Evolutionary conservation across 2,113 vertebrate genomes (phyloP).

Genomic region (Taxidea taxus): DNA sequence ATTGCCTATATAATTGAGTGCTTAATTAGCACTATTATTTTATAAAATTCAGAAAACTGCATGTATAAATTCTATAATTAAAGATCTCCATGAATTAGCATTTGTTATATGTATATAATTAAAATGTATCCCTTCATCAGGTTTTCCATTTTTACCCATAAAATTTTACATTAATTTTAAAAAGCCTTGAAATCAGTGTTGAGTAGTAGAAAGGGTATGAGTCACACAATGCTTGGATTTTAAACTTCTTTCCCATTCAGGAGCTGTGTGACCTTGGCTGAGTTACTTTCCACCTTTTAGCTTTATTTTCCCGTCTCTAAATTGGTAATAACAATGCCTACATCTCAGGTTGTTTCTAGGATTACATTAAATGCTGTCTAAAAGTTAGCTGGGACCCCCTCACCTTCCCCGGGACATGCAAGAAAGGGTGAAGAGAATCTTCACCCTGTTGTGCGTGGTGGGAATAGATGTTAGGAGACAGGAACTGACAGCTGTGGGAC

Average conservation of each 20-base stretch:
- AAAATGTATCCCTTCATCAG: background rate
- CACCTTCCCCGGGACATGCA: too few species aligned
- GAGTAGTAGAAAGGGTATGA: background rate
- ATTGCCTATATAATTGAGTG: slow-evolving; percentile 37
- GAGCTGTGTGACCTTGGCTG: background rate
- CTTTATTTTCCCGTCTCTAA: background rate
- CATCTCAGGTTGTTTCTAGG: background rate
- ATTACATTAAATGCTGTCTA: background rate
- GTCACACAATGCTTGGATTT: background rate
- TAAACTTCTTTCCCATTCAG: background rate
- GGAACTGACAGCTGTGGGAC: background rate
- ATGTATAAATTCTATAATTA: slow-evolving; percentile 45
- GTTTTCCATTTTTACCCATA: slow-evolving; percentile 8
- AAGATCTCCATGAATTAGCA: slow-evolving; percentile 31
- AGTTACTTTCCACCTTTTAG: background rate
- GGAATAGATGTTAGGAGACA: background rate
- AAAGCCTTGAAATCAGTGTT: background rate
- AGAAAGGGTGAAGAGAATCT: background rate
- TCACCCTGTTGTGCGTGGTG: background rate
- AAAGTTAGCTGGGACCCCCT: background rate
- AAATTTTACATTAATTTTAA: slow-evolving; percentile 39
- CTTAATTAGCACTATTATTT: slow-evolving; percentile 54
- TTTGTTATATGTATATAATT: slow-evolving; percentile 34
- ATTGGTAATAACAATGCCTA: background rate
- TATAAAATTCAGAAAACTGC: slow-evolving; percentile 18